phyloP scores from a whole-genome alignment of 1,140 invertebrate species.

The Pachyrhynchus sulphureomaculatus region DNA sequence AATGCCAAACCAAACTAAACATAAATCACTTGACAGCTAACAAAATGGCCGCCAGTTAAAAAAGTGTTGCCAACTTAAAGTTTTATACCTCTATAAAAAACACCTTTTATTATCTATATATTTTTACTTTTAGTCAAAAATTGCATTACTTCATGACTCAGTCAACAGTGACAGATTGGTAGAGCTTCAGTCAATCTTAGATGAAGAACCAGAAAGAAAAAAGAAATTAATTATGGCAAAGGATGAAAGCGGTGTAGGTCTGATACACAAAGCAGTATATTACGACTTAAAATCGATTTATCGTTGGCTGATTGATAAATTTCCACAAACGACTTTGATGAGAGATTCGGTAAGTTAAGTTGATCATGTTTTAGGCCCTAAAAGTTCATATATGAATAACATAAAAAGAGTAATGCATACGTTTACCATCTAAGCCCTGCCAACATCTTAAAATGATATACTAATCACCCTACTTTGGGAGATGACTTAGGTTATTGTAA shows the following conservation, averaged over 20 bases:
- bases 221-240: slow-evolving; percentile 67
- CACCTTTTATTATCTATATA: too few species aligned
- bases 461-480: too few species aligned
- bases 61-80: too few species aligned
- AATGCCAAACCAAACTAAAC: too few species aligned
- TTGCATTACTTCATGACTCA: slow-evolving; percentile 69
- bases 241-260: slow-evolving; percentile 71
- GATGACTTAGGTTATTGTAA: too few species aligned
- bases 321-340: slow-evolving; percentile 70
- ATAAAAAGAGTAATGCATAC: background rate
- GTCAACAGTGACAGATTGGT: slow-evolving; percentile 66
- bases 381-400: too few species aligned
- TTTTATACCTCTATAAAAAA: too few species aligned
- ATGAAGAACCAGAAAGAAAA: slow-evolving; percentile 59
- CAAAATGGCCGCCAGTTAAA: too few species aligned
- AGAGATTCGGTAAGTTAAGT: slow-evolving; percentile 69
- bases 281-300: slow-evolving; percentile 73
- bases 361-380: too few species aligned
- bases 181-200: slow-evolving; percentile 63
- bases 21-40: too few species aligned
- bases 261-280: slow-evolving; percentile 79
- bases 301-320: slow-evolving; percentile 72
- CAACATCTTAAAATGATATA: background rate
- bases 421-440: background rate
- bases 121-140: slow-evolving; percentile 58